phyloP scores from a whole-genome alignment of 2,113 vertebrate species.

The Pteruthius melanotis region DNA sequence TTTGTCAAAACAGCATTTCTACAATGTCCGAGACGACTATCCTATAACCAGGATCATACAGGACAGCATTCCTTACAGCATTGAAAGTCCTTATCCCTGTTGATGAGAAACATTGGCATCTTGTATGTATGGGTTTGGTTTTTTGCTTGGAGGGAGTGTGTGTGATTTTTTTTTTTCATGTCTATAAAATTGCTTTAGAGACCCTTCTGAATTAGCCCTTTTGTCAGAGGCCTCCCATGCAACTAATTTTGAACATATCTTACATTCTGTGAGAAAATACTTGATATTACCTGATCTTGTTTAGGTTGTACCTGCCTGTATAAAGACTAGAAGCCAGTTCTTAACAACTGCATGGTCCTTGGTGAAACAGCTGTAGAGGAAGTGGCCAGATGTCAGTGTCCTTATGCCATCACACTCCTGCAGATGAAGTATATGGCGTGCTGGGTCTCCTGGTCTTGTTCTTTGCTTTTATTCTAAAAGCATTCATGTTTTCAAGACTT shows the following conservation, averaged over 20 bases:
- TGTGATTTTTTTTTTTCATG: neutral
- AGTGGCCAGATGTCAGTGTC: rapidly evolving
- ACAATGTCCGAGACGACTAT: neutral
- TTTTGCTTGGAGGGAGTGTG: neutral
- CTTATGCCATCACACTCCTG: rapidly evolving
- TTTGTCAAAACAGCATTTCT: conserved; percentile 11
- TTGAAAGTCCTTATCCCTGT: neutral
- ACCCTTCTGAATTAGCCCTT: neutral
- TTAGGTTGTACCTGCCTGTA: neutral
- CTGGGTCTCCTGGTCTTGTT: neutral
- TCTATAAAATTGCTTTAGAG: neutral
- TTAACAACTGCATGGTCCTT: neutral
- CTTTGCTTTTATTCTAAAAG: neutral
- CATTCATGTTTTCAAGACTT: neutral
- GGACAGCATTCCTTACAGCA: neutral
- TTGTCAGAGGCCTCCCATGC: neutral
- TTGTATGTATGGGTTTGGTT: neutral
- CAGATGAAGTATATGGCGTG: no score
- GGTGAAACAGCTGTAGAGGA: neutral
- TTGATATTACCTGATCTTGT: neutral
- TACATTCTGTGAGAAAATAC: neutral
- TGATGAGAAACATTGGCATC: neutral
- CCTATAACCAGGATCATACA: neutral
- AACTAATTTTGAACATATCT: neutral
- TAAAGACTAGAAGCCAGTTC: neutral